Evolutionary conservation across 2,888 invertebrate genomes (phyloP), one percentile per base, ranked within the genome.

Genomic region (Melipona bicolor): DNA sequence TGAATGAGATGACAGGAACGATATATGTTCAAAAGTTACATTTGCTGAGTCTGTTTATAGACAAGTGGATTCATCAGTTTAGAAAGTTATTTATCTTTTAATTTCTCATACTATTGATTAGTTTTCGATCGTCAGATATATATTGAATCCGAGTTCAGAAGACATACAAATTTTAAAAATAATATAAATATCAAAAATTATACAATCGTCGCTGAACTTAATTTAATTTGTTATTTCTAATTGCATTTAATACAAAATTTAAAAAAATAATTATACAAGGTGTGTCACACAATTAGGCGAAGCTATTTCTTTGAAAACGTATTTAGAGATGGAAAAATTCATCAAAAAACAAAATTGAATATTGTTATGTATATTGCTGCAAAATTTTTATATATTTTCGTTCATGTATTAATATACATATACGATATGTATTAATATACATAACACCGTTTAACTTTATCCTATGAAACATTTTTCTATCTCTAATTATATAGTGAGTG

Each of bases 1-100:
- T 89, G 87, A 90, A 88, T 86, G 85, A 84, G 79, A 85, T 87
- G 80, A 81, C 87, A 89, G 80, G 83, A 86, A 85, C 85, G 84
- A 75, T 70, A 80, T 79, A 88, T 72, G 76, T 81, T 84, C 71
- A 70, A 73, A 79, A 78, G 59, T 90, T 81, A 79, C 64, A 82
- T 87, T 81, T 32, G 79, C 72, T 70, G 65, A 84, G 65, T 85
- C 73, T 80, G 64, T 87, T 89, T 64, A 77, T 84, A 43, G 85
- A 87, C 84, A 84, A 85, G 77, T 88, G 83, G 75, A 79, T 86
- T 85, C 80, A 70, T 84, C 71, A 67, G 77, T 65, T 85, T 81
- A 24, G 69, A 76, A 77, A 75, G 81, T 77, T 78, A 83, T 79
- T 73, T 81, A 84, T 81, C n/a, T 78, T 77, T 87, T 83, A 59